Evolutionary conservation across 2,888 invertebrate species (phyloP).

Genomic region (Trissolcus brochymenae): DNA sequence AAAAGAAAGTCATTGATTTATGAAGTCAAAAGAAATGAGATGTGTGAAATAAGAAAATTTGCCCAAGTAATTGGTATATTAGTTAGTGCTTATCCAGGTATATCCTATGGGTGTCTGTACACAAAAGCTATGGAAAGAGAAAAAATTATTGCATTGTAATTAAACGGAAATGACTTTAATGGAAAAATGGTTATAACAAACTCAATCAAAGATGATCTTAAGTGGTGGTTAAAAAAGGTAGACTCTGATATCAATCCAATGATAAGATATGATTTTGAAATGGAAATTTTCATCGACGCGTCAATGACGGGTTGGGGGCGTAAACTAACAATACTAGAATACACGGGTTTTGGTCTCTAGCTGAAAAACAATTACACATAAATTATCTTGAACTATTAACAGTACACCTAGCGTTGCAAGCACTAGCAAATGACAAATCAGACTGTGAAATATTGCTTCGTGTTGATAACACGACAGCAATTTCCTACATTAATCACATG

Average conservation of each 20-base stretch:
- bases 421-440: conserved; percentile 7
- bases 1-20: conserved; percentile 19
- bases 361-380: conserved; percentile 24
- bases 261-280: conserved; percentile 1
- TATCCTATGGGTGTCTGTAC: conserved; percentile 24
- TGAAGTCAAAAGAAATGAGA: neutral
- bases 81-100: conserved; percentile 28
- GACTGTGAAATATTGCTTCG: conserved; percentile 23
- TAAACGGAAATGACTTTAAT: conserved; percentile 26
- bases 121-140: conserved; percentile 19
- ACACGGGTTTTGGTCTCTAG: conserved; percentile 13
- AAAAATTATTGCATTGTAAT: conserved; percentile 10
- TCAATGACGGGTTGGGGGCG: conserved; percentile 23
- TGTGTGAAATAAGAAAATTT: conserved; percentile 29
- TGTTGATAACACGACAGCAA: conserved; percentile 24
- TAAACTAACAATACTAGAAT: neutral
- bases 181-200: neutral
- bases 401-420: conserved; percentile 13
- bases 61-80: conserved; percentile 38
- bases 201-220: neutral
- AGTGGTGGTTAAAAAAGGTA: conserved; percentile 22
- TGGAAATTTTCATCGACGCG: conserved; percentile 19
- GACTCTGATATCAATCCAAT: neutral
- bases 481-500: conserved; percentile 24
- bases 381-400: conserved; percentile 21